Evolutionary conservation across 1,140 invertebrate genomes (phyloP).

Genomic region (Bombus turneri): DNA sequence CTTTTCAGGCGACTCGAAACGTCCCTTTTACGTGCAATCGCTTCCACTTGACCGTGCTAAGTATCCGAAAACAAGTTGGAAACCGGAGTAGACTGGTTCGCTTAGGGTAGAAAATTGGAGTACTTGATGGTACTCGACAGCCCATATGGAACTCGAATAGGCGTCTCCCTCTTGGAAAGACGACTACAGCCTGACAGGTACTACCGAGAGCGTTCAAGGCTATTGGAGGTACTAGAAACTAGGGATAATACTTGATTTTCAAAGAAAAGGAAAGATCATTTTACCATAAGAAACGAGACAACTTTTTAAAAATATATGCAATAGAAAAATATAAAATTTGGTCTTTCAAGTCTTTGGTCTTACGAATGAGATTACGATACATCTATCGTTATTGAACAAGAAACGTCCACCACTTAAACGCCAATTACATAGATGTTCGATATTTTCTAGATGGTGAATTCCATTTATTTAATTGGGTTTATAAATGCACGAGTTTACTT

Average conservation of each 20-base stretch:
- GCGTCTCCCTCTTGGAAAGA: not conserved
- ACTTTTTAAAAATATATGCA: not conserved
- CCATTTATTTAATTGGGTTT: no score
- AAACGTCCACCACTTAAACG: not conserved
- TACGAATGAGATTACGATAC: not conserved
- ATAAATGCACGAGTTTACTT: no score
- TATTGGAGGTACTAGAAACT: not conserved
- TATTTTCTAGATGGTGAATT: no score
- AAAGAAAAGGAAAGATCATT: not conserved
- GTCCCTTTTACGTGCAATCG: not conserved
- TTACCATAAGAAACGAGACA: not conserved
- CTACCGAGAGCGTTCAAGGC: not conserved
- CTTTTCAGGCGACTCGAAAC: not conserved
- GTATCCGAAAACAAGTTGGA: conserved; percentile 31
- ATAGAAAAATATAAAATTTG: not conserved
- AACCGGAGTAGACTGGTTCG: conserved; percentile 21
- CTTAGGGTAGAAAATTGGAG: conserved; percentile 32
- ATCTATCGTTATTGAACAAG: not conserved
- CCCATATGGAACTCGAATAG: not conserved
- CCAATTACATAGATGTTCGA: no score
- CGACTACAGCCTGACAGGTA: not conserved
- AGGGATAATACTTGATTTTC: not conserved
- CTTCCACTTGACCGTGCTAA: not conserved
- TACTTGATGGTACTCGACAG: conserved; percentile 13
- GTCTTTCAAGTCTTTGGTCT: not conserved